Evolutionary conservation across 1,140 invertebrate genomes (phyloP).

Genomic region (Zaprionus vittiger): DNA sequence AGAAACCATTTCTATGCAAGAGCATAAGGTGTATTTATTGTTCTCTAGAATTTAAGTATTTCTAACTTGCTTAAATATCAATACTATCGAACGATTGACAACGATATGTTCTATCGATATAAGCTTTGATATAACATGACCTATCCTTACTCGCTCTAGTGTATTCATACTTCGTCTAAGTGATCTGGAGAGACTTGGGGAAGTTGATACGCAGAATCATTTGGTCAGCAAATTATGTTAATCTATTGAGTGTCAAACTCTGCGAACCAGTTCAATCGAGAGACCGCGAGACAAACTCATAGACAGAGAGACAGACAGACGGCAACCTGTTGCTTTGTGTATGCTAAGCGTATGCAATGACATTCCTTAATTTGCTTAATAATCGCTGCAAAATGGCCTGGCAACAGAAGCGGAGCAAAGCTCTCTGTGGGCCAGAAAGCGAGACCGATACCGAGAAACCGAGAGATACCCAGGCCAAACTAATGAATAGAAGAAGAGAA

Average conservation of each 20-base stretch:
- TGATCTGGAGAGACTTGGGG: not conserved
- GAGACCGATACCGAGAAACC: conserved; percentile 25
- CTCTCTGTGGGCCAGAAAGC: conserved; percentile 1
- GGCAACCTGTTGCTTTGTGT: conserved; percentile 76
- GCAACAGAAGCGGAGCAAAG: conserved; percentile 56
- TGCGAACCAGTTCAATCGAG: conserved; percentile 70
- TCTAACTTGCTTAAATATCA: not conserved
- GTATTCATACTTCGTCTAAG: not conserved
- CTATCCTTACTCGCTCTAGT: not conserved
- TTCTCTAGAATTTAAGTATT: not conserved
- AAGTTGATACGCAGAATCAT: conserved; percentile 52
- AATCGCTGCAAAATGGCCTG: conserved; percentile 71
- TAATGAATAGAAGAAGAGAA: not conserved
- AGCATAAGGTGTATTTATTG: no score
- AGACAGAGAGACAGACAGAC: conserved; percentile 4
- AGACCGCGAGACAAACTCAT: not conserved
- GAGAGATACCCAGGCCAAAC: not conserved
- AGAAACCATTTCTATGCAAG: not conserved
- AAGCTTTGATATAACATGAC: no score
- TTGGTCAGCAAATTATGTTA: conserved; percentile 50
- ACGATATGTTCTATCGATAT: not conserved
- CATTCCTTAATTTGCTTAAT: conserved; percentile 80
- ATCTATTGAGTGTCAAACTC: conserved; percentile 39
- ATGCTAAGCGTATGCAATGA: conserved; percentile 77
- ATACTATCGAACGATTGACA: not conserved